Conservation (phyloP, 2,113 vertebrate genomes). For the Tricholaema leucomelas region DNA sequence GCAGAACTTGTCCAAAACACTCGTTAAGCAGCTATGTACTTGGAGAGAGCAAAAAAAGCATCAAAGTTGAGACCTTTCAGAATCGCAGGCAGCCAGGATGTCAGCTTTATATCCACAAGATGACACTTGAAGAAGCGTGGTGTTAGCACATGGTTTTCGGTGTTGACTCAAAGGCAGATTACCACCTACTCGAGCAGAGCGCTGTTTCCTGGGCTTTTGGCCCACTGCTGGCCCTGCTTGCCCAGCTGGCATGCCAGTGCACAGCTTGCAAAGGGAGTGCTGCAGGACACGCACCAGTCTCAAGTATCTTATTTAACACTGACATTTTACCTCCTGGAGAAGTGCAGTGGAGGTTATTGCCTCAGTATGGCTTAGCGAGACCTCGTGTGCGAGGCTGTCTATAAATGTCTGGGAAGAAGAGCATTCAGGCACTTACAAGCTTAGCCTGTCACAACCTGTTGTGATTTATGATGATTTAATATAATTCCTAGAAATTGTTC, state of each 20-base stretch:
- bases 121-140: not conserved
- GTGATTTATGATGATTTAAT: slow-evolving; percentile 30
- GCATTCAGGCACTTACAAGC: not conserved
- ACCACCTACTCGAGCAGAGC: not conserved
- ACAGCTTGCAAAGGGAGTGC: not conserved
- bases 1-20: not conserved
- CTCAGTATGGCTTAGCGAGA: not conserved
- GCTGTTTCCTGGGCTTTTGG: slow-evolving; percentile 34
- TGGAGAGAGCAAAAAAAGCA: not conserved
- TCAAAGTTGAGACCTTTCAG: not conserved
- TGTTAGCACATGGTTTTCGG: not conserved
- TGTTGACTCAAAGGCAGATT: slow-evolving; percentile 48
- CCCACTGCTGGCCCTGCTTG: not conserved
- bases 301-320: not conserved
- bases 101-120: not conserved
- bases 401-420: not conserved
- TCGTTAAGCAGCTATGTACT: not conserved
- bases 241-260: not conserved
- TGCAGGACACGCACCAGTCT: not conserved
- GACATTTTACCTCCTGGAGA: not conserved
- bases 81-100: not conserved
- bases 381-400: not conserved
- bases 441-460: not conserved
- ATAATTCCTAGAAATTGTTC: slow-evolving; percentile 29
- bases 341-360: not conserved